These are phyloP conservation scores for Xylota sylvarum DNA, from an alignment of 2,888 invertebrate species.

Conservation along the genomic window DNA sequence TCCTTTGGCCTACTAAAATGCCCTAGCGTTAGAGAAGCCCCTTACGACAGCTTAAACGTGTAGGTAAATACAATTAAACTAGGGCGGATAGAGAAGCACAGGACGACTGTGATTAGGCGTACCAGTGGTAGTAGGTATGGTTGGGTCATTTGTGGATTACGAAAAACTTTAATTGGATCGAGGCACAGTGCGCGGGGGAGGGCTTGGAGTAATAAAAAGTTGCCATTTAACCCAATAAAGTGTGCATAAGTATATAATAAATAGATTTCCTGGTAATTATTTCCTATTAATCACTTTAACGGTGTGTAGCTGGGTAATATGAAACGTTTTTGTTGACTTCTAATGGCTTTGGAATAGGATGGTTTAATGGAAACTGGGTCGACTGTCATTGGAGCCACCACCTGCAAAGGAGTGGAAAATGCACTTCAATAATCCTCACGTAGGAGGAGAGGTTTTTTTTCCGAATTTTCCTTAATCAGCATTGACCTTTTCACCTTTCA, in stretches of 20 bases:
- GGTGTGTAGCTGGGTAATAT: neutral
- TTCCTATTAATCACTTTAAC: constrained; percentile 19
- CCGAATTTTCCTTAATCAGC: too few relatives aligned
- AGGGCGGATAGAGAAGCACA: neutral
- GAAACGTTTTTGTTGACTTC: neutral
- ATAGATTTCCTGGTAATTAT: constrained; percentile 22
- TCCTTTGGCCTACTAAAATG: neutral
- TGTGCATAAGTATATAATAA: constrained; percentile 20
- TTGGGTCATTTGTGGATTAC: neutral
- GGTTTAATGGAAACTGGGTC: neutral
- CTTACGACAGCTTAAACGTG: constrained; percentile 28
- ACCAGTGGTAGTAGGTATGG: neutral
- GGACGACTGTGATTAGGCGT: constrained; percentile 2
- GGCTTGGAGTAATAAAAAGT: neutral
- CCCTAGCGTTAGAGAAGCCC: neutral
- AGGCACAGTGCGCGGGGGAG: neutral
- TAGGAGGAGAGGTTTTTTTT: too few relatives aligned
- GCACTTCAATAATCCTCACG: too few relatives aligned
- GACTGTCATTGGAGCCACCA: neutral
- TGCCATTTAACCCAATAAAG: constrained; percentile 1
- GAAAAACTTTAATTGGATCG: constrained; percentile 9
- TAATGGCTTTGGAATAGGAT: neutral
- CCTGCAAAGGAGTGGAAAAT: neutral
- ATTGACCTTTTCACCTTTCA: too few relatives aligned
- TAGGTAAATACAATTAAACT: constrained; percentile 22